Evolutionary conservation across 1,140 invertebrate genomes (phyloP), one percentile per base, ranked within the genome.

Genomic region (Drosophila kikkawai): DNA sequence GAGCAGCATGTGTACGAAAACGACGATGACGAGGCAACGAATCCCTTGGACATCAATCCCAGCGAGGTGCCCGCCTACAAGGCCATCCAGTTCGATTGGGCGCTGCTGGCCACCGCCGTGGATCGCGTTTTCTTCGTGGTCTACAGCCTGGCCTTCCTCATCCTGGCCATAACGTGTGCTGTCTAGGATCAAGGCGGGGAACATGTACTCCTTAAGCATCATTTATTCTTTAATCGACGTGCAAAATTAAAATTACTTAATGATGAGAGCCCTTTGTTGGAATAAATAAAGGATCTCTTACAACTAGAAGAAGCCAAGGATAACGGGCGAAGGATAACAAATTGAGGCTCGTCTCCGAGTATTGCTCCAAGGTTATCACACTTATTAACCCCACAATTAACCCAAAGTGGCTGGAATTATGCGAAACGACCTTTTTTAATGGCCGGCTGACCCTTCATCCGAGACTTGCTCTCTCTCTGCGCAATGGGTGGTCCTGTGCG

Each of bases 41-140:
- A 73, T 83, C 76, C 76, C 9, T 15, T 84, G 47, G 71, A 65
- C 34, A 82, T 91, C 5, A 88, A 94, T 73, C 76, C 91, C 56
- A 85, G 93, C 56, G 90, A 93, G 91, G 50, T 92, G 34, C 80
- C 90, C 15, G 67, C 91, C n/a, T 88, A 91, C 19, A 93, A 92
- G 32, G 83, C 92, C 0, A 74, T 93, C n/a, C 93, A 94, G 80
- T 88, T 94, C 26, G 95, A 96, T 75, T 96, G 95, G 95, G 92
- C 95, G 50, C 78, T 95, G 13, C 75, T 95, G 51, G 95, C 95
- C 7, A 94, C 94, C 7, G 94, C 94, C 7, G 91, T 96, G 41
- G 95, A 96, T 92, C 93, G 95, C 64, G 81, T 95, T 19, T 92
- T 92, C 4, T 96, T 96, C 69, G 41, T 95, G 34, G 47, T 94